phyloP scores from a whole-genome alignment of 2,113 vertebrate genomes.

The Sclerurus mexicanus region DNA sequence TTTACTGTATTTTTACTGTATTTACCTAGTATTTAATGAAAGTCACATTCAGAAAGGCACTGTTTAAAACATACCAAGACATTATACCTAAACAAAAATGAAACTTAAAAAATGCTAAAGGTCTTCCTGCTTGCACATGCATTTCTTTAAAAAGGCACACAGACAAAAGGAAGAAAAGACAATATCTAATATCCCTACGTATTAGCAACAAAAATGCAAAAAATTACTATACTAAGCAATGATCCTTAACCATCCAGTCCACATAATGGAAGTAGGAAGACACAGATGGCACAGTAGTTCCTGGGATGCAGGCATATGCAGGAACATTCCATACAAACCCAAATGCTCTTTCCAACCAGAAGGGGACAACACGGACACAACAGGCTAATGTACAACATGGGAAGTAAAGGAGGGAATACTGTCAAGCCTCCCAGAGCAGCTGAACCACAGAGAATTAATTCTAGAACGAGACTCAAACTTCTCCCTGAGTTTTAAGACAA shows the following conservation, averaged over 20 bases:
- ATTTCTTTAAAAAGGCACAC: background rate
- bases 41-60: background rate
- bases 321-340: background rate
- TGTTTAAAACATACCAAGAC: background rate
- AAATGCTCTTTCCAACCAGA: background rate
- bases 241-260: background rate
- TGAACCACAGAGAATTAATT: background rate
- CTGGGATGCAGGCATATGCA: background rate
- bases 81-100: background rate
- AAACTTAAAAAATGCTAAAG: background rate
- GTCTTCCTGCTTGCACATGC: background rate
- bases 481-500: background rate
- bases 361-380: background rate
- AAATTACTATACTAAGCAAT: background rate
- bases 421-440: background rate
- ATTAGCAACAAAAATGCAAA: background rate
- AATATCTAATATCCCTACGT: accelerated
- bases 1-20: too few species aligned
- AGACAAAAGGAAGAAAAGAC: background rate
- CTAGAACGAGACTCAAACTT: background rate
- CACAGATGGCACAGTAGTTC: background rate
- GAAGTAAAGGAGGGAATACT: background rate
- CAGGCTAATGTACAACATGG: background rate
- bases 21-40: background rate
- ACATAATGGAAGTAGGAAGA: background rate